Percentiles rank a stretch among this genome's conserved stretches.
Evolutionary conservation across 2,888 invertebrate genomes (phyloP).

Genomic region (Mystacides longicornis): DNA sequence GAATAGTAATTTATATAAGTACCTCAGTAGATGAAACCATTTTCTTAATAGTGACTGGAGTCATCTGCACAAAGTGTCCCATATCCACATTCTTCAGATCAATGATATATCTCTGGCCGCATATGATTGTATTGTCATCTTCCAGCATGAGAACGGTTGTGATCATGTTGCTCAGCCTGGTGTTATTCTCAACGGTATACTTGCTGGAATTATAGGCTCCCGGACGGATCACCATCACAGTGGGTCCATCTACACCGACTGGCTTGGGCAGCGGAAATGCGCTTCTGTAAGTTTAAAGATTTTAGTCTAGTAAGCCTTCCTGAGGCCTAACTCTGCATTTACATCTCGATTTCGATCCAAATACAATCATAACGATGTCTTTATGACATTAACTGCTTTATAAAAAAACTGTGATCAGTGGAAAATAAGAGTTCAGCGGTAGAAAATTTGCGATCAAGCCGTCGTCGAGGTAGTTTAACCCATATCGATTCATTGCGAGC

Average conservation of each 20-base stretch:
- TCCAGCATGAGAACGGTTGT: conserved; percentile 42
- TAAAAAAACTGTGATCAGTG: too few relatives aligned
- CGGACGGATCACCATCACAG: conserved; percentile 45
- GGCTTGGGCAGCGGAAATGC: conserved; percentile 32
- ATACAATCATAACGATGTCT: too few relatives aligned
- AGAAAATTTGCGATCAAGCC: too few relatives aligned
- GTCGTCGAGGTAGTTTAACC: too few relatives aligned
- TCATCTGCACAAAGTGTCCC: conserved; percentile 45
- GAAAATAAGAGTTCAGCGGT: too few relatives aligned
- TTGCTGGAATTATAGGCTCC: conserved; percentile 43
- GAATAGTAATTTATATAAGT: too few relatives aligned
- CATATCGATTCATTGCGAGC: too few relatives aligned
- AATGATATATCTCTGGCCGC: conserved; percentile 41
- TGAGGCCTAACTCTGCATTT: too few relatives aligned
- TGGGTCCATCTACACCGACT: conserved; percentile 35
- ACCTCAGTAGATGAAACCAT: conserved; percentile 38
- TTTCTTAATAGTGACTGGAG: conserved; percentile 48
- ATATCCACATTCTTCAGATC: conserved; percentile 46
- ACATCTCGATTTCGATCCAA: too few relatives aligned
- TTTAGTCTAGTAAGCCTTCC: too few relatives aligned
- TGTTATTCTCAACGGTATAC: conserved; percentile 33
- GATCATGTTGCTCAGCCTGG: conserved; percentile 31
- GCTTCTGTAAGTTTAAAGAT: conserved; percentile 6
- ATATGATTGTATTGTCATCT: conserved; percentile 44
- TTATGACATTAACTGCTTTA: too few relatives aligned